Evolutionary conservation across 2,797 vertebrate genomes (phyloP).

Genomic region (Scomberomorus guttatus): DNA sequence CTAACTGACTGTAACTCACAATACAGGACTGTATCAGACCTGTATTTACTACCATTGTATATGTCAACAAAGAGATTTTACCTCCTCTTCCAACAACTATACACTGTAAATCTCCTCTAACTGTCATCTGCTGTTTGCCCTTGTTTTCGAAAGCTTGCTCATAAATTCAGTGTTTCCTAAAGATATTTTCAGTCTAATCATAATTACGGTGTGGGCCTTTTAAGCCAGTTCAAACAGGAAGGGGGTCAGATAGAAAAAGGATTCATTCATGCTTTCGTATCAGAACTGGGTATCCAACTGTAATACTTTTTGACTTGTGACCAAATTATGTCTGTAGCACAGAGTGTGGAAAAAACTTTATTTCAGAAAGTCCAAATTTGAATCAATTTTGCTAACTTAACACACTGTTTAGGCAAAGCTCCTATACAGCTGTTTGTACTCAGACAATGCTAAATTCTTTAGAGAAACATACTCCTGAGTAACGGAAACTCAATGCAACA

Average conservation of each 20-base stretch:
- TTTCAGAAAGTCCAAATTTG: background rate
- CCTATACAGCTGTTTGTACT: too few species aligned
- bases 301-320: background rate
- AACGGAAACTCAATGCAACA: background rate
- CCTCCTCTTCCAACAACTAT: background rate
- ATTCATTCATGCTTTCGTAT: background rate
- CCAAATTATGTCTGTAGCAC: background rate
- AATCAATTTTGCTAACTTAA: background rate
- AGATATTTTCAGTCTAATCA: background rate
- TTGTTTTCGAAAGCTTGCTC: background rate
- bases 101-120: background rate
- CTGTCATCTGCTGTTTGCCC: slow-evolving; percentile 6
- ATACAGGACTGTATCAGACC: slow-evolving; percentile 43
- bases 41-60: slow-evolving; percentile 29
- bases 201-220: background rate
- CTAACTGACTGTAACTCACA: slow-evolving; percentile 39
- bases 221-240: background rate
- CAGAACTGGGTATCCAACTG: background rate
- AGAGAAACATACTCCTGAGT: background rate
- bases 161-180: background rate
- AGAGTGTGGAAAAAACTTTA: background rate
- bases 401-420: background rate
- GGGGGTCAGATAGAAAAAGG: background rate
- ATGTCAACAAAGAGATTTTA: slow-evolving; percentile 42
- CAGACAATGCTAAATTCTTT: background rate